Conservation (phyloP, 2,888 invertebrate species). For the Eulithis testata region DNA sequence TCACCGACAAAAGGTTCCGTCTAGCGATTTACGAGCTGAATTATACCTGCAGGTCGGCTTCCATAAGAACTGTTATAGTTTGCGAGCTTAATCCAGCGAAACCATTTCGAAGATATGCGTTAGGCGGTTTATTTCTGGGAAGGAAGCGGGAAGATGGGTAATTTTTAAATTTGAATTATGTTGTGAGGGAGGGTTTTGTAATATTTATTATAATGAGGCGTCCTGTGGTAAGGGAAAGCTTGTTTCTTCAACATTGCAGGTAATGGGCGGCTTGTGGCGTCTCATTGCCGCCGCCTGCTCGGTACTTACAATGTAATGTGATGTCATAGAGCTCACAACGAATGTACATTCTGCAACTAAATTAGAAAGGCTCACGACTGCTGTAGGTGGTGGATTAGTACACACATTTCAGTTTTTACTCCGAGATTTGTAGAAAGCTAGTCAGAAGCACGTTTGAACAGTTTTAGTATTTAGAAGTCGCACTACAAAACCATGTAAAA, state of each 20-base stretch:
- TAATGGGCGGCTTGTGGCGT: conserved; percentile 12
- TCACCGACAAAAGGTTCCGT: conserved; percentile 17
- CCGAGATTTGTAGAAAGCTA: too few species aligned
- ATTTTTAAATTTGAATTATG: conserved; percentile 8
- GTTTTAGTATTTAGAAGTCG: too few species aligned
- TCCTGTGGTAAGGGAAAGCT: conserved; percentile 10
- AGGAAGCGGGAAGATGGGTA: conserved; percentile 2
- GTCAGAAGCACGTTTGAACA: too few species aligned
- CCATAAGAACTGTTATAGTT: conserved; percentile 1
- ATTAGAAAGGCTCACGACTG: too few species aligned
- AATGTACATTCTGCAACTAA: background rate
- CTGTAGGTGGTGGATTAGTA: too few species aligned
- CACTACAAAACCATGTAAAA: too few species aligned
- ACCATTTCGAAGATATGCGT: conserved; percentile 3
- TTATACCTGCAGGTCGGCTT: conserved; percentile 14
- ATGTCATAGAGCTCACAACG: background rate
- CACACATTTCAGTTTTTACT: too few species aligned
- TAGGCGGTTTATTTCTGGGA: background rate
- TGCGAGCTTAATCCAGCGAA: conserved; percentile 4
- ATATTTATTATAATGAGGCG: conserved; percentile 20
- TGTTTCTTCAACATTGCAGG: conserved; percentile 18
- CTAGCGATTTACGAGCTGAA: conserved; percentile 8
- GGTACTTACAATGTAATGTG: background rate
- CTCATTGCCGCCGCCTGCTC: background rate
- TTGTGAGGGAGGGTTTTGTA: conserved; percentile 9